Evolutionary conservation across 1,140 invertebrate genomes (phyloP).

Genomic region (Lasaia peninsularis): DNA sequence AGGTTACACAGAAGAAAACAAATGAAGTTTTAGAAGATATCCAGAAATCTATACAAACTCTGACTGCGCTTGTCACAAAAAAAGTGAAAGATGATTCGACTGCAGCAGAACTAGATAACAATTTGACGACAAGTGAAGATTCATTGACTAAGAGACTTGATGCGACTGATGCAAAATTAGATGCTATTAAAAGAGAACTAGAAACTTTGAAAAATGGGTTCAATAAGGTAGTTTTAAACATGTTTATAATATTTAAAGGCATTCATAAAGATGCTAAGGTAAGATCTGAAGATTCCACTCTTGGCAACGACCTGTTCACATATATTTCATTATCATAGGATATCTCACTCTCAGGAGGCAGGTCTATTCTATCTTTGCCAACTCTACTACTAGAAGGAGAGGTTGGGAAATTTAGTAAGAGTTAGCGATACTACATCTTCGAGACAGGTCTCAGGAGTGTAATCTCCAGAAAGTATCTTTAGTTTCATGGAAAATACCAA

Average conservation of each 20-base stretch:
- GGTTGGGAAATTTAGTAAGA: too few species aligned
- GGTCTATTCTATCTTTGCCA: too few species aligned
- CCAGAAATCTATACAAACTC: conserved; percentile 80
- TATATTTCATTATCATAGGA: too few species aligned
- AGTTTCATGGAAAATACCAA: too few species aligned
- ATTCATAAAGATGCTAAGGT: too few species aligned
- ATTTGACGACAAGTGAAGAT: conserved; percentile 65
- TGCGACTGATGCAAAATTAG: conserved; percentile 69
- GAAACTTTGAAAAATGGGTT: conserved; percentile 76
- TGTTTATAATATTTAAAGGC: not conserved
- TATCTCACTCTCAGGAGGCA: too few species aligned
- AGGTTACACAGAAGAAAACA: conserved; percentile 83
- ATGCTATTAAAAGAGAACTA: conserved; percentile 76
- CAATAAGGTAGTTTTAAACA: conserved; percentile 45
- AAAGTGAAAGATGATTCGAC: conserved; percentile 40
- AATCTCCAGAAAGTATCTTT: too few species aligned
- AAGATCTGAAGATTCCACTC: too few species aligned
- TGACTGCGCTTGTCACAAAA: conserved; percentile 48
- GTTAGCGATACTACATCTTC: too few species aligned
- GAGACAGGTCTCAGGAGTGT: too few species aligned
- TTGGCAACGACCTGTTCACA: too few species aligned
- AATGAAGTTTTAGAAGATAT: conserved; percentile 82
- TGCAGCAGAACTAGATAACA: conserved; percentile 74
- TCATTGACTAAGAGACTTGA: conserved; percentile 39
- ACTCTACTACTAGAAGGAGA: too few species aligned